A percentile compares a stretch with the other conserved stretches of the same genome.
These are phyloP conservation scores for Holacanthus passer DNA, from an alignment of 2,113 vertebrate genomes.

Conservation along the genomic window DNA sequence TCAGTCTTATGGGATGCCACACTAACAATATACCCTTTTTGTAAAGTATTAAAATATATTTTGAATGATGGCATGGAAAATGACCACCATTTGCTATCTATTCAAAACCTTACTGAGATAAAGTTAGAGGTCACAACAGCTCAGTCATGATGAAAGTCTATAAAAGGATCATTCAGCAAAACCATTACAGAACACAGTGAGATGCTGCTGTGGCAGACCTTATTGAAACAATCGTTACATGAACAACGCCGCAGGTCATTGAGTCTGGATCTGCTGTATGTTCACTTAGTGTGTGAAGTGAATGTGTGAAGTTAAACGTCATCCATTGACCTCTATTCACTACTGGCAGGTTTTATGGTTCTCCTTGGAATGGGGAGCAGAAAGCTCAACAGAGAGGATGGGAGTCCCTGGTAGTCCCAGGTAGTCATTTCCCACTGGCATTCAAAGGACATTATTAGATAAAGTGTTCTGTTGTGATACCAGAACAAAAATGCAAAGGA, in stretches of 20 bases:
- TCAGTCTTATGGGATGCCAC: not conserved
- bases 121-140: not conserved
- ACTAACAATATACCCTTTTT: not conserved
- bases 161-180: not conserved
- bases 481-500: not conserved
- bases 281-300: constrained; percentile 1
- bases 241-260: not conserved
- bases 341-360: not conserved
- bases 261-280: constrained; percentile 10
- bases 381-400: not conserved
- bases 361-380: not conserved
- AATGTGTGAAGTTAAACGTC: not conserved
- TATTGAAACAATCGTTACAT: not conserved
- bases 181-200: not conserved
- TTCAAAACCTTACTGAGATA: not conserved
- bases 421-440: constrained; percentile 1
- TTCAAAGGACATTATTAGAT: constrained; percentile 13
- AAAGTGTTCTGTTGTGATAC: not conserved
- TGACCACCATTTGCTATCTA: not conserved
- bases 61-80: not conserved
- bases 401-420: not conserved
- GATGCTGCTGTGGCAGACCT: not conserved
- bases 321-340: constrained; percentile 9
- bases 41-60: not conserved
- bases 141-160: not conserved